A percentile compares a stretch with the other conserved stretches of the same genome.
Conservation (phyloP, 2,113 vertebrate genomes). For the Propithecus coquereli region DNA sequence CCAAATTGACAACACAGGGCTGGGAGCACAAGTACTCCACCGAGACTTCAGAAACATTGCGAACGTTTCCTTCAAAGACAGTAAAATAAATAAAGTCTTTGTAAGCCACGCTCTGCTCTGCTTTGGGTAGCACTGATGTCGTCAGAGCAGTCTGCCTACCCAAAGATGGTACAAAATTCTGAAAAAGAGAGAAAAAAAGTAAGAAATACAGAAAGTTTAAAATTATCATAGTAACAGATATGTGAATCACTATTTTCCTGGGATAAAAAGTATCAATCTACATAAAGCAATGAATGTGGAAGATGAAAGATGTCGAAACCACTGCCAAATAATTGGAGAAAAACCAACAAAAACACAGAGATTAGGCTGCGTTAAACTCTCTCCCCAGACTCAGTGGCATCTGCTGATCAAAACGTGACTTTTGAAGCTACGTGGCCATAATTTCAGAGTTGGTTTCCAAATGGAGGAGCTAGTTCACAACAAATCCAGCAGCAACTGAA, state of each 20-base stretch:
- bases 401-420: slow-evolving; percentile 58
- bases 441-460: slow-evolving; percentile 3
- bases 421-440: background rate
- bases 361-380: background rate
- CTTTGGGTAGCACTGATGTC: slow-evolving; percentile 63
- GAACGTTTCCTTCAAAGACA: slow-evolving; percentile 84
- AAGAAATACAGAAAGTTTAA: background rate
- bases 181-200: slow-evolving; percentile 8
- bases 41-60: slow-evolving; percentile 83
- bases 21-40: slow-evolving; percentile 89
- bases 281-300: background rate
- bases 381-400: slow-evolving; percentile 37
- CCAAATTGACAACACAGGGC: slow-evolving; percentile 87
- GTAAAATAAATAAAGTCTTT: slow-evolving; percentile 88
- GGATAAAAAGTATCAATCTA: background rate
- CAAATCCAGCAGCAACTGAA: background rate
- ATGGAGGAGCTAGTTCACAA: background rate
- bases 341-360: background rate
- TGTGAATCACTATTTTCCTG: background rate
- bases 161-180: slow-evolving; percentile 75
- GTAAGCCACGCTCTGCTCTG: slow-evolving; percentile 55
- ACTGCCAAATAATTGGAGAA: background rate
- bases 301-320: background rate
- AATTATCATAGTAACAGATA: background rate
- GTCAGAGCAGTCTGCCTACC: slow-evolving; percentile 82